Percentiles rank a stretch among this genome's conserved stretches.
These are phyloP conservation scores for Protaetia brevitarsis DNA, from an alignment of 1,140 invertebrate genomes.

Conservation along the genomic window DNA sequence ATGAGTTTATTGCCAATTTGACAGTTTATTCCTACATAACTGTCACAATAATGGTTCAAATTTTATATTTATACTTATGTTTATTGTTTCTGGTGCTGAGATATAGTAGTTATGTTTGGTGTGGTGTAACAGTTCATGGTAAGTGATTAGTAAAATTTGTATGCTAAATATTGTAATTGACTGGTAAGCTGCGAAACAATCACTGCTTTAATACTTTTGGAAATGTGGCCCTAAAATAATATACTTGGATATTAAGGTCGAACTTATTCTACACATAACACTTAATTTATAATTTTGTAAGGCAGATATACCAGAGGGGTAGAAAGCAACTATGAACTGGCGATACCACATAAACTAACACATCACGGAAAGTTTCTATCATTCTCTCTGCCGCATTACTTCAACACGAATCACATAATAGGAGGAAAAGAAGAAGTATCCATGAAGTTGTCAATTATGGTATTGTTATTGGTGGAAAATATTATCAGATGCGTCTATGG, in stretches of 20 bases:
- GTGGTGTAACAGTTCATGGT: no score
- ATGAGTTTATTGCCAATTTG: no score
- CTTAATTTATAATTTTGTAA: no score
- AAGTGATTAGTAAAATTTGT: no score
- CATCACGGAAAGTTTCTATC: constrained; percentile 22
- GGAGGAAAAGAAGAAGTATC: neutral
- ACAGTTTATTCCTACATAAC: no score
- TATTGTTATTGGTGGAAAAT: constrained; percentile 31
- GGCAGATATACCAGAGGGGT: no score
- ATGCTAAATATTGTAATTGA: neutral
- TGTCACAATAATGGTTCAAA: no score
- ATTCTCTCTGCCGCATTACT: constrained; percentile 29
- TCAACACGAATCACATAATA: constrained; percentile 3
- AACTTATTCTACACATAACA: no score
- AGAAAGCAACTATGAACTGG: constrained; percentile 43
- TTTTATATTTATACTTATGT: no score
- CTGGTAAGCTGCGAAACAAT: constrained; percentile 16
- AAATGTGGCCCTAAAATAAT: constrained; percentile 10
- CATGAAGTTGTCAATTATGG: constrained; percentile 26
- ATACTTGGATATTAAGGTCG: neutral
- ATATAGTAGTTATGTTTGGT: no score
- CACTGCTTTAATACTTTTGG: constrained; percentile 23
- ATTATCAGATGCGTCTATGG: constrained; percentile 47
- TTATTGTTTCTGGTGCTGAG: no score
- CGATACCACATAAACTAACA: constrained; percentile 20